phyloP scores from a whole-genome alignment of 2,888 invertebrate genomes.

The Tineola bisselliella region DNA sequence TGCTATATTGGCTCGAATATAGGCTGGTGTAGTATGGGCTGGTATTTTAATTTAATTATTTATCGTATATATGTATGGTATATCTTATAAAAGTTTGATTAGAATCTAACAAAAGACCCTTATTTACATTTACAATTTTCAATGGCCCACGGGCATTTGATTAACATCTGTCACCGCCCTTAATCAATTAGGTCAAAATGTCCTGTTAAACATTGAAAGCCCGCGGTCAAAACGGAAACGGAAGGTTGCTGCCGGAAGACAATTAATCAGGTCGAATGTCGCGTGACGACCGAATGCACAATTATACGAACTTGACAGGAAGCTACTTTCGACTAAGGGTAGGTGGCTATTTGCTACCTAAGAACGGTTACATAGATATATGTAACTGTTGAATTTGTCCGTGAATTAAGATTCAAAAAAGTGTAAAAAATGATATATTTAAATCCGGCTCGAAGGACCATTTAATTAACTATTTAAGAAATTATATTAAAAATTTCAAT shows the following conservation, averaged over 20 bases:
- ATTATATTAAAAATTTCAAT: too few species aligned
- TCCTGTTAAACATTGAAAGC: background rate
- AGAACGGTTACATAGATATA: background rate
- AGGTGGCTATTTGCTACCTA: background rate
- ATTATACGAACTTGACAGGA: conserved; percentile 14
- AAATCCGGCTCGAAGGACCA: too few species aligned
- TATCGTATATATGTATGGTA: too few species aligned
- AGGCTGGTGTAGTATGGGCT: too few species aligned
- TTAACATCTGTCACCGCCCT: background rate
- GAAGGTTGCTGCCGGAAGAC: conserved; percentile 21
- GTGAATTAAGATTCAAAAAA: too few species aligned
- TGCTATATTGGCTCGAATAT: too few species aligned
- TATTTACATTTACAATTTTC: background rate
- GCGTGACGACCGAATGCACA: conserved; percentile 16
- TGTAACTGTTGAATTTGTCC: too few species aligned
- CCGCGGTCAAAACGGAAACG: conserved; percentile 9
- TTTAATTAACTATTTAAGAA: too few species aligned
- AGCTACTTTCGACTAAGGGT: background rate
- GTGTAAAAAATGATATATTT: too few species aligned
- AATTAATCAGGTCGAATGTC: conserved; percentile 20
- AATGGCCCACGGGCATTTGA: background rate
- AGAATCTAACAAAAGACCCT: background rate
- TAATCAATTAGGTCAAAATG: background rate
- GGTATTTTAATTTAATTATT: too few species aligned
- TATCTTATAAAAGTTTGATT: too few species aligned